Evolutionary conservation across 2,113 vertebrate genomes (phyloP).

Genomic region (Buteo buteo): DNA sequence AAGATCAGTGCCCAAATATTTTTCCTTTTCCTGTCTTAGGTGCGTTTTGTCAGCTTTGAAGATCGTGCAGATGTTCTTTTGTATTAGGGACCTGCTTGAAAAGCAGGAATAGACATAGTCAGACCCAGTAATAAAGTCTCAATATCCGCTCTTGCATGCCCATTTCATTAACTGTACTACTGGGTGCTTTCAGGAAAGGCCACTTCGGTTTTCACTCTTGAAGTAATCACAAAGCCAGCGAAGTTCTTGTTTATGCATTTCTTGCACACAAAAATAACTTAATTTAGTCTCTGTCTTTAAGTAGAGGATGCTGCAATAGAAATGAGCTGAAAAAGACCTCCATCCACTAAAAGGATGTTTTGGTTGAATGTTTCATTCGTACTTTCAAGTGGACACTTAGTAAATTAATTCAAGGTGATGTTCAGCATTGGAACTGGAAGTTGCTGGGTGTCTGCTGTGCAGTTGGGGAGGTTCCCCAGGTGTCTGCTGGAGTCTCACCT

Average conservation of each 20-base stretch:
- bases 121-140: neutral
- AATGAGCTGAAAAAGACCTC: neutral
- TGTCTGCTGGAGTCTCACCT: neutral
- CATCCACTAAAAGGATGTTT: neutral
- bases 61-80: neutral
- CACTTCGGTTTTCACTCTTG: neutral
- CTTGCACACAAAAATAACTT: neutral
- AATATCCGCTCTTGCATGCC: rapidly evolving
- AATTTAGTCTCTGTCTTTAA: neutral
- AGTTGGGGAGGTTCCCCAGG: neutral
- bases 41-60: neutral
- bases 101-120: neutral
- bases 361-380: neutral
- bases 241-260: neutral
- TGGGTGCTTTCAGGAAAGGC: neutral
- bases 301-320: neutral
- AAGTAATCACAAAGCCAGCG: neutral
- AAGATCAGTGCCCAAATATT: neutral
- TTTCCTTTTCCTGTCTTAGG: neutral
- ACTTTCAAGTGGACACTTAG: neutral
- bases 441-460: neutral
- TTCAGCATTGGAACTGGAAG: neutral
- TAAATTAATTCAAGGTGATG: neutral
- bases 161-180: neutral
- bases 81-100: neutral